Percentiles rank a stretch among this genome's conserved stretches.
These are phyloP conservation scores for Eledone cirrhosa DNA, from an alignment of 2,888 invertebrate genomes.

Conservation along the genomic window DNA sequence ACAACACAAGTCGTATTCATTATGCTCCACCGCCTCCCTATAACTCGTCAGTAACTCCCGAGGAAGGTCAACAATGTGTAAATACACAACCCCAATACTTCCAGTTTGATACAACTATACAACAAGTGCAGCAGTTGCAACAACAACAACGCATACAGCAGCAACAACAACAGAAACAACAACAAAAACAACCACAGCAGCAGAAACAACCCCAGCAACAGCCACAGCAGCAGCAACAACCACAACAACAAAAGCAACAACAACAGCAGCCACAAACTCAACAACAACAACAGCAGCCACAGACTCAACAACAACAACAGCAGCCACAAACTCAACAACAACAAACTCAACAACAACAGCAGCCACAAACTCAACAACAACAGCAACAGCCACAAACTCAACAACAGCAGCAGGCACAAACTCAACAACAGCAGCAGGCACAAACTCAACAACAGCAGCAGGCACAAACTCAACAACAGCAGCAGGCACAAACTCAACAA, in stretches of 20 bases:
- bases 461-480: conserved; percentile 1
- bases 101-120: conserved; percentile 35
- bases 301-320: conserved; percentile 1
- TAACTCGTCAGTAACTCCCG: not conserved
- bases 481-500: conserved; percentile 31
- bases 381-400: conserved; percentile 34
- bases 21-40: conserved; percentile 26
- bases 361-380: conserved; percentile 28
- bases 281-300: conserved; percentile 24
- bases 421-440: conserved; percentile 30
- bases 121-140: conserved; percentile 34
- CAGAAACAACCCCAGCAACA: conserved; percentile 22
- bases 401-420: conserved; percentile 30
- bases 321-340: conserved; percentile 30
- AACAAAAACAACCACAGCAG: conserved; percentile 32
- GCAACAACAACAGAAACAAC: conserved; percentile 30
- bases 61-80: conserved; percentile 30
- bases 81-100: conserved; percentile 39
- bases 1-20: conserved; percentile 20
- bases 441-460: conserved; percentile 33
- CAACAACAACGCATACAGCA: conserved; percentile 30
- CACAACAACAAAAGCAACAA: conserved; percentile 28
- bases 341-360: conserved; percentile 30
- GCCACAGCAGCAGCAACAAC: conserved; percentile 32
- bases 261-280: conserved; percentile 34